Evolutionary conservation across 2,888 invertebrate species (phyloP).

Genomic region (Augiades crinisus): DNA sequence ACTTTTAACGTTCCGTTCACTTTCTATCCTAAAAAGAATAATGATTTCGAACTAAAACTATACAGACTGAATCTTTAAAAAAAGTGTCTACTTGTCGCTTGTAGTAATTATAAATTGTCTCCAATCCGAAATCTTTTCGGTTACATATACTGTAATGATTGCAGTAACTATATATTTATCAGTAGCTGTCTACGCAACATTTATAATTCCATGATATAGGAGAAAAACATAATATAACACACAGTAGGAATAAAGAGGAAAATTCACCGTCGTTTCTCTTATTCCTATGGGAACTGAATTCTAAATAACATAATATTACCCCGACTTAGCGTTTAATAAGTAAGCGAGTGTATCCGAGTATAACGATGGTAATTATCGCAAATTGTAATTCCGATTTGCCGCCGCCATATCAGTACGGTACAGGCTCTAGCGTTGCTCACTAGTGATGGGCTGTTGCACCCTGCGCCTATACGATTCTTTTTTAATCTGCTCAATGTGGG

Average conservation of each 20-base stretch:
- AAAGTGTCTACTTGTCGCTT: too few species aligned
- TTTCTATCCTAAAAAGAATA: too few species aligned
- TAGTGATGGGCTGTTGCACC: constrained; percentile 1
- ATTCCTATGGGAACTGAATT: not conserved
- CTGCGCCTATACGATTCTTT: too few species aligned
- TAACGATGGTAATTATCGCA: constrained; percentile 5
- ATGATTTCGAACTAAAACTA: too few species aligned
- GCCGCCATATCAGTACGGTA: constrained; percentile 3
- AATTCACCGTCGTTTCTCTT: not conserved
- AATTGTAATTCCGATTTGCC: constrained; percentile 14
- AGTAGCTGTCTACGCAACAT: too few species aligned
- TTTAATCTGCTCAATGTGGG: too few species aligned
- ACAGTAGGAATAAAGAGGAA: not conserved
- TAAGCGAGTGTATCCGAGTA: constrained; percentile 3
- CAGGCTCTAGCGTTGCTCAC: not conserved
- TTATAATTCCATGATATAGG: not conserved
- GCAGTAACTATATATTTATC: too few species aligned
- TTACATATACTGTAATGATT: too few species aligned
- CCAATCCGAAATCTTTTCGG: too few species aligned
- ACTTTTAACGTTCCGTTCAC: too few species aligned
- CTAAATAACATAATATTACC: not conserved
- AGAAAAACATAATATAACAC: not conserved
- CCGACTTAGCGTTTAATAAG: constrained; percentile 8
- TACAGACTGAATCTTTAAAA: too few species aligned
- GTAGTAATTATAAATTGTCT: too few species aligned